Base-by-base conservation (phyloP, 2,797 vertebrate genomes). In the Gorsachius magnificus region DNA sequence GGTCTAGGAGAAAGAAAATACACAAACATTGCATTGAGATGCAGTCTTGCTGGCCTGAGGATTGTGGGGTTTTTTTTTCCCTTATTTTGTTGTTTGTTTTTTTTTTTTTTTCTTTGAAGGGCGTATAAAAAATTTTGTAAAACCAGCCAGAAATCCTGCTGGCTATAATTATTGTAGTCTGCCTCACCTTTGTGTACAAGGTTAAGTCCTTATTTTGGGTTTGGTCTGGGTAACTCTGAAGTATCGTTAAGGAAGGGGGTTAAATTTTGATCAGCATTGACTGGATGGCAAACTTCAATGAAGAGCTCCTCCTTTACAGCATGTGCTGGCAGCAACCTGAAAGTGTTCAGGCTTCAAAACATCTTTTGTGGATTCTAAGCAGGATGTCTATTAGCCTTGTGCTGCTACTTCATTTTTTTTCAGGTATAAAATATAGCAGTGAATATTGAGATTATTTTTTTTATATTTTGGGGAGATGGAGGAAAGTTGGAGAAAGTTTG, bases 191-290 rank as follows among this genome's bases (percentile, higher is more conserved):
- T 66, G 38, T 60, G 17, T 58, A 11, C 7, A 57, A 24, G 22
- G 16, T 2, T 26, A 36, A 33, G 6, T 26, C 48, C 11, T 11
- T 53, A 0, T 54, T 19, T 9, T 12, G 14, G 24, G 22, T 1
- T 33, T 90, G 45, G 5, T 56, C n/a, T 58, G 4, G 36, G 33
- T 36, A 31, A 8, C 36, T 89, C 63, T 57, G 41, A 65, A 57
- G 38, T 35, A 8, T 26, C 3, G 0, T 20, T 78, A 51, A 61
- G 16, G 29, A 65, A 60, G 8, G 9, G 11, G 72, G 11, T 43
- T 91, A 26, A 57, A 33, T 61, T 65, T 65, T 51, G 26, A 5
- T 76, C 7, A 11, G 6, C 46, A 6, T 35, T 43, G 35, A 6
- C 35, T 50, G 45, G 5, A 13, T 58, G 41, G 6, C 93, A 79